Conservation (phyloP, 2,797 vertebrate species). For the Gallinago nigripennis region DNA sequence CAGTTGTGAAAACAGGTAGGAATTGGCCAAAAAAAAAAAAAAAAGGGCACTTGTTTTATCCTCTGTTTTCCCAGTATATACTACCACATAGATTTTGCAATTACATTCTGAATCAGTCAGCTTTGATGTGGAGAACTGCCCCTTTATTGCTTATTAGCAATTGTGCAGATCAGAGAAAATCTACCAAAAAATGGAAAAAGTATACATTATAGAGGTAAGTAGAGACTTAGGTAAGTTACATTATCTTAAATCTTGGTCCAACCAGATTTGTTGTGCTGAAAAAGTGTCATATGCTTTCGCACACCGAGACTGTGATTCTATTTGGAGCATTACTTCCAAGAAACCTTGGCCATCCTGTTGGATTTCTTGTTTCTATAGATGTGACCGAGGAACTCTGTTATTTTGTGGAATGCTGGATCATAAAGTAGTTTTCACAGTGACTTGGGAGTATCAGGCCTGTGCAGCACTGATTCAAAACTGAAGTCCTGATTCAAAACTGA, state of each 20-base stretch:
- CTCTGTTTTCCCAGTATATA: neutral
- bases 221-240: neutral
- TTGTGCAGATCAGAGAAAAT: neutral
- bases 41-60: fast-evolving
- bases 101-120: neutral
- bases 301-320: neutral
- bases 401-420: neutral
- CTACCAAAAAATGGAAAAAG: neutral
- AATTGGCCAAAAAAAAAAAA: neutral
- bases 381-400: neutral
- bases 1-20: neutral
- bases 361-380: neutral
- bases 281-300: neutral
- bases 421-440: neutral
- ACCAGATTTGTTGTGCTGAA: neutral
- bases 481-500: neutral
- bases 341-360: neutral
- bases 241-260: neutral
- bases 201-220: neutral
- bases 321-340: neutral
- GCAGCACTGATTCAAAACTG: neutral
- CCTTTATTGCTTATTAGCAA: neutral
- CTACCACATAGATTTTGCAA: neutral
- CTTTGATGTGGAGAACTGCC: neutral
- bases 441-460: neutral